Base-by-base conservation (phyloP, 2,888 invertebrate genomes). In the Homarus gammarus region DNA sequence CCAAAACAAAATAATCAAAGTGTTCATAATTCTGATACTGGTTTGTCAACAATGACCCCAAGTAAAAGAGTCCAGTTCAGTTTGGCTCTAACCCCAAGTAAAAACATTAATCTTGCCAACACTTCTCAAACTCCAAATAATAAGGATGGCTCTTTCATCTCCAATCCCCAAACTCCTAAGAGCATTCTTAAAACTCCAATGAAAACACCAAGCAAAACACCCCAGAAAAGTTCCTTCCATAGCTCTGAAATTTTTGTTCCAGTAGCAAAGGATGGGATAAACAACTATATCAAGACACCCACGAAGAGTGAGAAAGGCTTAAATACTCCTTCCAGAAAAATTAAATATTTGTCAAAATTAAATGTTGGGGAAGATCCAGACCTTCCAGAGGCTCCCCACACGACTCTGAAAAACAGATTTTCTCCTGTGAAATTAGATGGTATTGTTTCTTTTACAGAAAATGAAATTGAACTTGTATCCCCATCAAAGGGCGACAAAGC, bases 31-130 rank as follows among this genome's bases (percentile, higher is more conserved):
- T 22, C 40, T 8, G 73, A 73, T 75, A 27, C 44, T 8, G 40
- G 38, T 38, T 51, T 87, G n/a, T 51, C 49, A 33, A 38, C 49
- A n/a, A 12, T 82, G 36, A 73, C 89, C 5, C 89, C 84, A 79
- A 81, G 89, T 81, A 92, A 92, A 70, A 89, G 89, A 38, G 92
- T 92, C 40, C 89, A 92, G 72, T 92, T 92, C 72, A 89, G 70
- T 79, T 79, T 90, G n/a, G 70, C 72, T 5, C 27, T 75, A 10
- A 90, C 89, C 64, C 90, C 91, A 49, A 84, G 75, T 61, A 91
- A 91, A 73, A 22, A 10, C 22, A 44, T 44, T 70, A 27, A 38
- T 22, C 8, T 44, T 10, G n/a, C 83, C 51, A 78, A 36, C n/a
- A 33, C 27, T 51, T 38, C 75, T 40, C 68, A 81, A 31, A 75